phyloP scores from a whole-genome alignment of 2,797 vertebrate species.

The Myotis findleyi region DNA sequence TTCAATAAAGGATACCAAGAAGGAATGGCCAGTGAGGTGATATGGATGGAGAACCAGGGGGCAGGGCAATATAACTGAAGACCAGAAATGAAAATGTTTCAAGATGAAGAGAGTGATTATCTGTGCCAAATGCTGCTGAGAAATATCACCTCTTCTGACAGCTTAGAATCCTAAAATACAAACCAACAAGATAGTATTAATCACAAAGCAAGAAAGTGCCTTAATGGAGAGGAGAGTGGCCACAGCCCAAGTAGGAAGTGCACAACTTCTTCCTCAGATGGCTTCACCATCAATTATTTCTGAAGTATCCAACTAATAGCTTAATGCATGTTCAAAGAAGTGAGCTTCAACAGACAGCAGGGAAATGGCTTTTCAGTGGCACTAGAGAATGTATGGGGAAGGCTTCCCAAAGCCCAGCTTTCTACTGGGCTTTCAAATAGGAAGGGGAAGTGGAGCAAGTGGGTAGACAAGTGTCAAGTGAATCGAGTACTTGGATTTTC shows the following conservation, averaged over 20 bases:
- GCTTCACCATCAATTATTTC: constrained; percentile 8
- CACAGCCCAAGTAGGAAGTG: background rate
- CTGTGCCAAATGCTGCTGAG: background rate
- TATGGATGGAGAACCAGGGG: background rate
- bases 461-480: background rate
- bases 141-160: background rate
- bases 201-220: background rate
- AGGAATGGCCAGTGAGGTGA: background rate
- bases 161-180: background rate
- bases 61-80: background rate
- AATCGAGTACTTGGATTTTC: background rate
- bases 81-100: background rate
- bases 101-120: background rate
- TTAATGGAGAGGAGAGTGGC: background rate
- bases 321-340: background rate
- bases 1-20: background rate
- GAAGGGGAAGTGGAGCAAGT: background rate
- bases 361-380: background rate
- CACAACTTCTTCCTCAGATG: background rate
- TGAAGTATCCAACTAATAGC: background rate
- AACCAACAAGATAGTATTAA: background rate
- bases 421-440: background rate
- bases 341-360: background rate
- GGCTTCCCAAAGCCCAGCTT: background rate
- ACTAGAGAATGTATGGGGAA: background rate